These are phyloP conservation scores for Caloenas nicobarica DNA, from an alignment of 2,113 vertebrate genomes.

Conservation along the genomic window DNA sequence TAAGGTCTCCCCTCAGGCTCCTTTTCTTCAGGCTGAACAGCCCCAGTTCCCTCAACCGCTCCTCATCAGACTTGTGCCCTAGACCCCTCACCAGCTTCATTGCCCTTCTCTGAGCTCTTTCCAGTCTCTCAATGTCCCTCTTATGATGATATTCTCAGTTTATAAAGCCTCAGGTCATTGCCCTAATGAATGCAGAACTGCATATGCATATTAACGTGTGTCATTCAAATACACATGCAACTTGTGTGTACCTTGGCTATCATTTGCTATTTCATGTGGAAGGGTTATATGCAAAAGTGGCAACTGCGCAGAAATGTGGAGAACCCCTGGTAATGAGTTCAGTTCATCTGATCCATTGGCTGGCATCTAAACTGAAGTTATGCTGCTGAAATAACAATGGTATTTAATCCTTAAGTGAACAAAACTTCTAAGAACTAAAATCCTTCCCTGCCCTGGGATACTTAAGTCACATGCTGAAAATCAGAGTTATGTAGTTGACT, in stretches of 20 bases:
- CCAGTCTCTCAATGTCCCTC: too few relatives aligned
- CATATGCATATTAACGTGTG: accelerated
- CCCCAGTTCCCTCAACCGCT: too few relatives aligned
- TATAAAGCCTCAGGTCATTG: not conserved
- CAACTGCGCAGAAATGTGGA: not conserved
- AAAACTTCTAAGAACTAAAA: not conserved
- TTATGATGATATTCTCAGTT: not conserved
- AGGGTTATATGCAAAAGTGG: not conserved
- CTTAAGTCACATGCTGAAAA: not conserved
- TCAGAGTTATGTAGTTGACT: accelerated
- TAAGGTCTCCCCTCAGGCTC: too few relatives aligned
- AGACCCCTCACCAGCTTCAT: too few relatives aligned
- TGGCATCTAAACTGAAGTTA: not conserved
- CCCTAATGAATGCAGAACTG: not conserved
- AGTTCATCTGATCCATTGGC: accelerated
- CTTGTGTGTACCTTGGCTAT: accelerated
- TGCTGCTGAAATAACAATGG: not conserved
- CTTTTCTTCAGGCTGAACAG: too few relatives aligned
- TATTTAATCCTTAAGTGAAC: not conserved
- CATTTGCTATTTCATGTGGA: not conserved
- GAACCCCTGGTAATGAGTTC: accelerated
- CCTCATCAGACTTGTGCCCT: too few relatives aligned
- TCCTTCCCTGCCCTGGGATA: not conserved
- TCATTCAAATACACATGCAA: not conserved
- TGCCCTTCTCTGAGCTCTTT: too few relatives aligned